Evolutionary conservation across 2,888 invertebrate genomes (phyloP).

Genomic region (Pelosia muscerda): DNA sequence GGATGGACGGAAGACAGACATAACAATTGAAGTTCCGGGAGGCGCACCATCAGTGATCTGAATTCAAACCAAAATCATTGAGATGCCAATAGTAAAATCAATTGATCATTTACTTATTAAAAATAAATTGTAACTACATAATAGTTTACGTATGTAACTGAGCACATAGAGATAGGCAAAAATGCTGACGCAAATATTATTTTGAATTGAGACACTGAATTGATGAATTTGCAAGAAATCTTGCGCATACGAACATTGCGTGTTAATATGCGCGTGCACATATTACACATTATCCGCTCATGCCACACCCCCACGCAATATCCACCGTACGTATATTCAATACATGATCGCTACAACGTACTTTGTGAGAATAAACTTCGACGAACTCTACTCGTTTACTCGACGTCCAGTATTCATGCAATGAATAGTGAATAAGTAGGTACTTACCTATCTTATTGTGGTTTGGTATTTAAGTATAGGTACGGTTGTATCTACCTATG

Average conservation of each 20-base stretch:
- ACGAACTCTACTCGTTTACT: neutral
- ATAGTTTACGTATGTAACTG: constrained; percentile 12
- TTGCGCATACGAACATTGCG: constrained; percentile 41
- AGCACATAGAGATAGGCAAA: constrained; percentile 1
- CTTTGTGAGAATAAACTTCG: constrained; percentile 8
- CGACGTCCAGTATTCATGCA: neutral
- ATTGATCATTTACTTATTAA: neutral
- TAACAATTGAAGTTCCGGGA: too few species aligned
- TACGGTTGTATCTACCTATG: too few species aligned
- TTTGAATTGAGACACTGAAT: constrained; percentile 46
- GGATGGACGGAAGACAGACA: too few species aligned
- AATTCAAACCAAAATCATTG: neutral
- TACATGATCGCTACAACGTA: constrained; percentile 40
- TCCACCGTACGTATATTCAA: neutral
- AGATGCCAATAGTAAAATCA: neutral
- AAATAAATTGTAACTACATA: neutral
- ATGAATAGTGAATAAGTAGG: neutral
- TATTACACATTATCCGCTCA: constrained; percentile 41
- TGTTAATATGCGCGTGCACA: constrained; percentile 52
- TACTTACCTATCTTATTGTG: too few species aligned
- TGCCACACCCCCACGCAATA: constrained; percentile 67
- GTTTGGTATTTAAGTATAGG: too few species aligned
- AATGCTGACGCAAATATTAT: constrained; percentile 65
- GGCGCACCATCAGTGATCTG: too few species aligned
- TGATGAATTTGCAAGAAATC: constrained; percentile 34